Conservation (phyloP, 1,140 invertebrate genomes). For the Atta cephalotes region DNA sequence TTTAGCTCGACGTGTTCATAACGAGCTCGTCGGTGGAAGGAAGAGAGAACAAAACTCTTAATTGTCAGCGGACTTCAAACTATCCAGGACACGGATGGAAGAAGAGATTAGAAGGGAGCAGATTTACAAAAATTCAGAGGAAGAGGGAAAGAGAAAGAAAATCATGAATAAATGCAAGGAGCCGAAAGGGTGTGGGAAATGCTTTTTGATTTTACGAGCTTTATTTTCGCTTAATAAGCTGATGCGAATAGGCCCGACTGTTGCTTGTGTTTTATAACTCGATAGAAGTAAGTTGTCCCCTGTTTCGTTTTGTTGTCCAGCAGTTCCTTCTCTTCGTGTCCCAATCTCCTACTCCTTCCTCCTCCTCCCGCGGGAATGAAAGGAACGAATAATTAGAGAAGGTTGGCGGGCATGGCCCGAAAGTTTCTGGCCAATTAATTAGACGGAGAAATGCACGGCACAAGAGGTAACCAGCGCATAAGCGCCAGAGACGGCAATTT, state of each 20-base stretch:
- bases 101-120: conserved; percentile 61
- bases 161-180: conserved; percentile 60
- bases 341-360: background rate
- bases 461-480: conserved; percentile 63
- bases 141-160: conserved; percentile 23
- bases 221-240: conserved; percentile 81
- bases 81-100: conserved; percentile 65
- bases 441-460: conserved; percentile 67
- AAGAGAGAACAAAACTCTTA: conserved; percentile 63
- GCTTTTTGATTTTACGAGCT: conserved; percentile 77
- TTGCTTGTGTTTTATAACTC: conserved; percentile 79
- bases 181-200: conserved; percentile 48
- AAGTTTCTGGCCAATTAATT: conserved; percentile 81
- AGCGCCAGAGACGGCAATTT: conserved; percentile 69
- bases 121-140: conserved; percentile 33
- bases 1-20: conserved; percentile 54
- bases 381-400: conserved; percentile 79
- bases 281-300: conserved; percentile 77
- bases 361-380: conserved; percentile 59
- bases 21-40: conserved; percentile 37
- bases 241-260: conserved; percentile 79
- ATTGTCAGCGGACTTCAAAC: conserved; percentile 63
- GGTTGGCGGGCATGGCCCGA: conserved; percentile 63
- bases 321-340: conserved; percentile 49
- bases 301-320: conserved; percentile 80